These are phyloP conservation scores for Stenoptilia bipunctidactyla DNA, from an alignment of 2,888 invertebrate genomes.

Conservation along the genomic window DNA sequence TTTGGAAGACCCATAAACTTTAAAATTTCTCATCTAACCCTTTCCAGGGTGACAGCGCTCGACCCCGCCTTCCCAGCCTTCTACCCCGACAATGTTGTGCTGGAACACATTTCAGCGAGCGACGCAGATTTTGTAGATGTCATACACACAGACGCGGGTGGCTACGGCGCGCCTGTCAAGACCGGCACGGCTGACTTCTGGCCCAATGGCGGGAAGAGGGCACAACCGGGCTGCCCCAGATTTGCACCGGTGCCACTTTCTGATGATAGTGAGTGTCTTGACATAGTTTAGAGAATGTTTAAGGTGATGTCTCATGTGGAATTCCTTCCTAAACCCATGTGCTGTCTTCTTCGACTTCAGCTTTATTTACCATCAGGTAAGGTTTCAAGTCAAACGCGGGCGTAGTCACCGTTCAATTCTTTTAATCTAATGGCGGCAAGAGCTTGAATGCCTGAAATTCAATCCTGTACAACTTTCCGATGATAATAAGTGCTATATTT, in stretches of 20 bases:
- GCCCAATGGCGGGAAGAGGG: constrained; percentile 53
- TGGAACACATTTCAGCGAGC: constrained; percentile 20
- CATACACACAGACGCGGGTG: constrained; percentile 58
- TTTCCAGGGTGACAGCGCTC: constrained; percentile 43
- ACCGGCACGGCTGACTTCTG: constrained; percentile 54
- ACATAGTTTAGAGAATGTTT: no score
- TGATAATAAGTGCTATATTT: no score
- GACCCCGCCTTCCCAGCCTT: constrained; percentile 63
- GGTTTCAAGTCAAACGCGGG: no score
- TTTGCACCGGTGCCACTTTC: constrained; percentile 62
- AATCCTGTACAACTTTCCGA: no score
- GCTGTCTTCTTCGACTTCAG: no score
- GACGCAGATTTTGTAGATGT: constrained; percentile 61
- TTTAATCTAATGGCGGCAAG: no score
- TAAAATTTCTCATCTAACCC: background rate
- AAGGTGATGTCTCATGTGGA: no score
- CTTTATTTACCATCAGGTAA: no score
- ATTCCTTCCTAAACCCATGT: no score
- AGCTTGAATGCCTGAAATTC: no score
- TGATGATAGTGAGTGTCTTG: constrained; percentile 62
- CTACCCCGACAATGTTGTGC: constrained; percentile 29
- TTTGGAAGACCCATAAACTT: no score
- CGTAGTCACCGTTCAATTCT: no score
- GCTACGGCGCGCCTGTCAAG: constrained; percentile 33
- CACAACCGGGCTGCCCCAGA: constrained; percentile 66